Evolutionary conservation across 2,888 invertebrate genomes (phyloP).

Genomic region (Allygus modestus): DNA sequence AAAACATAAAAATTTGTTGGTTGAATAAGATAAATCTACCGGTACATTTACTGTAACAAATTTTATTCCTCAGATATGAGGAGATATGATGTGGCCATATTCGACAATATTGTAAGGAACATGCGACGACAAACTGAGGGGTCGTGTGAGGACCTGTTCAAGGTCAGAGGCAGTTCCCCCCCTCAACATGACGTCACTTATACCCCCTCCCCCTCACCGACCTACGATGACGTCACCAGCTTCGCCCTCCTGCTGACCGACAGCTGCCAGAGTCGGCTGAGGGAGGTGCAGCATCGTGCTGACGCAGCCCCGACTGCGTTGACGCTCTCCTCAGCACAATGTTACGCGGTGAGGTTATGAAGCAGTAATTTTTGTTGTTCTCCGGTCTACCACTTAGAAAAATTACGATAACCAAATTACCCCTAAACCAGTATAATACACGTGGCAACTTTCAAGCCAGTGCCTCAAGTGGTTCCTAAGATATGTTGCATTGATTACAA

Average conservation of each 20-base stretch:
- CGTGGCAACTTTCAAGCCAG: background rate
- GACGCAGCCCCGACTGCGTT: background rate
- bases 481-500: too few species aligned
- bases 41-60: too few species aligned
- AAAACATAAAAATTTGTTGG: too few species aligned
- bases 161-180: background rate
- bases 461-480: background rate
- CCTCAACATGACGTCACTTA: background rate
- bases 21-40: too few species aligned
- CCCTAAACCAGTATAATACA: background rate
- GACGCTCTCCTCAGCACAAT: background rate
- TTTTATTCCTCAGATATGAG: background rate
- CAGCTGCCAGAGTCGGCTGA: background rate
- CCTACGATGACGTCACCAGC: conserved; percentile 1
- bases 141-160: background rate
- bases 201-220: background rate
- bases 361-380: too few species aligned
- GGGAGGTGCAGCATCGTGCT: background rate
- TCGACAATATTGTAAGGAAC: background rate
- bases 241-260: background rate
- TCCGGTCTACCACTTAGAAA: background rate
- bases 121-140: background rate
- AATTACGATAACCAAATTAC: background rate
- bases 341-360: background rate
- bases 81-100: background rate